Evolutionary conservation across 92 coral and sea anemone species (phyloP).

Genomic region (Porites divaricata): DNA sequence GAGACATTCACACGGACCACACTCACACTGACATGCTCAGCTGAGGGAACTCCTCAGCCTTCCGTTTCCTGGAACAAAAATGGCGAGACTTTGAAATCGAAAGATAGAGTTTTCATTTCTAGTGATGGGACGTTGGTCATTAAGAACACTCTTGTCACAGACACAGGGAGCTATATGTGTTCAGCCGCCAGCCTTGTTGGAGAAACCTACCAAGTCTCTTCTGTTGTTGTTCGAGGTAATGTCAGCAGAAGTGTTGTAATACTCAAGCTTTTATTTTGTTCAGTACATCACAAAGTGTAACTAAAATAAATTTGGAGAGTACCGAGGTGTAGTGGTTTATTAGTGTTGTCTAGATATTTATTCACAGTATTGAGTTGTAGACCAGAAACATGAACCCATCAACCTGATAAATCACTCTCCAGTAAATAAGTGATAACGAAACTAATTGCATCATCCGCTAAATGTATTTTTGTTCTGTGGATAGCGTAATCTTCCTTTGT

Average conservation of each 20-base stretch:
- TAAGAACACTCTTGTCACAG: conserved; percentile 48
- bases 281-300: too few species aligned
- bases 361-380: too few species aligned
- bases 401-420: too few species aligned
- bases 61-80: conserved; percentile 65
- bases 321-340: too few species aligned
- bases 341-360: too few species aligned
- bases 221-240: conserved; percentile 20
- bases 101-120: conserved; percentile 33
- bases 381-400: too few species aligned
- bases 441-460: too few species aligned
- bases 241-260: background rate
- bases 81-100: conserved; percentile 55
- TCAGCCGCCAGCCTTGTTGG: conserved; percentile 56
- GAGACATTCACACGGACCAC: conserved; percentile 63
- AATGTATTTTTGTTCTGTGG: too few species aligned
- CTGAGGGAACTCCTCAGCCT: conserved; percentile 77
- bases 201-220: conserved; percentile 3
- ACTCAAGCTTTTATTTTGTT: too few species aligned
- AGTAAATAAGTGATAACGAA: too few species aligned
- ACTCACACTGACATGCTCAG: conserved; percentile 55
- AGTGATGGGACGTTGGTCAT: conserved; percentile 59
- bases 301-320: too few species aligned
- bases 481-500: too few species aligned
- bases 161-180: conserved; percentile 75